Percentiles rank a stretch among this genome's conserved stretches.
Evolutionary conservation across 2,113 vertebrate genomes (phyloP).

Genomic region (Vanacampus margaritifer): DNA sequence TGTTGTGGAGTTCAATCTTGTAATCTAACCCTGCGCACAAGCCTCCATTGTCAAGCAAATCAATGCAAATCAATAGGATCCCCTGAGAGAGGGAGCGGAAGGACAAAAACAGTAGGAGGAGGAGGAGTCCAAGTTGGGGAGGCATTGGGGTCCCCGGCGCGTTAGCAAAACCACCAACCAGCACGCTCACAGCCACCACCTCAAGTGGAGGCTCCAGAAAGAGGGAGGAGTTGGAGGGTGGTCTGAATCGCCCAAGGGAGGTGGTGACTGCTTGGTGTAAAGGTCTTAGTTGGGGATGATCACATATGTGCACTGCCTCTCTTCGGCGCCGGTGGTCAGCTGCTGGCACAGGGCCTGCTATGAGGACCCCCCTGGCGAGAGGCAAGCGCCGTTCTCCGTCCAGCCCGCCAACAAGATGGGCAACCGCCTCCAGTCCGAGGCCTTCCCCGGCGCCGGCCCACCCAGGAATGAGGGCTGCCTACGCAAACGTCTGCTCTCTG

Average conservation of each 20-base stretch:
- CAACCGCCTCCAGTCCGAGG: slow-evolving; percentile 67
- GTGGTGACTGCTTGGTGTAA: slow-evolving; percentile 32
- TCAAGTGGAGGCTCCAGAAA: slow-evolving; percentile 43
- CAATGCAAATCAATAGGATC: slow-evolving; percentile 66
- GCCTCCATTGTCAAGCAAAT: slow-evolving; percentile 71
- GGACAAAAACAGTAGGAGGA: slow-evolving; percentile 60
- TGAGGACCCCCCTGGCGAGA: slow-evolving; percentile 66
- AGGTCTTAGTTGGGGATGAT: slow-evolving; percentile 73
- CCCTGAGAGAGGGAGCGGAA: slow-evolving; percentile 58
- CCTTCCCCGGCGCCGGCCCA: slow-evolving; percentile 20
- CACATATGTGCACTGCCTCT: slow-evolving; percentile 79
- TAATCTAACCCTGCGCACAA: slow-evolving; percentile 54
- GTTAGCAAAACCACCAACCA: slow-evolving; percentile 52
- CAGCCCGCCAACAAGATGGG: slow-evolving; percentile 74
- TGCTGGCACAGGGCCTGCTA: slow-evolving; percentile 77
- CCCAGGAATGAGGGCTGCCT: slow-evolving; percentile 57
- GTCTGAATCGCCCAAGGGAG: slow-evolving; percentile 33
- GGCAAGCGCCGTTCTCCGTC: slow-evolving; percentile 64
- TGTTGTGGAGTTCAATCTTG: slow-evolving; percentile 51
- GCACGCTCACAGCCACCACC: slow-evolving; percentile 32
- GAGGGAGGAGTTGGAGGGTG: slow-evolving; percentile 31
- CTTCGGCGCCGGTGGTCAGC: slow-evolving; percentile 71
- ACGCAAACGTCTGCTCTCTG: slow-evolving; percentile 72
- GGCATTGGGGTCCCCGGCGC: slow-evolving; percentile 54
- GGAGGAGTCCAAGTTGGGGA: slow-evolving; percentile 25